Conservation (phyloP, 2,888 invertebrate genomes). For the Troides aeacus region DNA sequence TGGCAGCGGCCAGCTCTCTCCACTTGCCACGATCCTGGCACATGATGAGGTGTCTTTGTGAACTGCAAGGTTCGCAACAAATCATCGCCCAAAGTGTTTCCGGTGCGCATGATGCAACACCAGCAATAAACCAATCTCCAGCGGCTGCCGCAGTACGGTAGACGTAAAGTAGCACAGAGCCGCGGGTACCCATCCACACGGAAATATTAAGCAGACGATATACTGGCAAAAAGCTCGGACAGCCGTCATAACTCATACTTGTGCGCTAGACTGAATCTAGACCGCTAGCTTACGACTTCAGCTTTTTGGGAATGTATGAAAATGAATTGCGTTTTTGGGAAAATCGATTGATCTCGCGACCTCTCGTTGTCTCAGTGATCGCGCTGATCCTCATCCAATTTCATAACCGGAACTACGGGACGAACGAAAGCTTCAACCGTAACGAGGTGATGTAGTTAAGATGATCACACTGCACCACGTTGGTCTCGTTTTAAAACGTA, state of each 20-base stretch:
- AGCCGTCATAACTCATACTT: slow-evolving; percentile 24
- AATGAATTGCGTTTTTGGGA: slow-evolving; percentile 3
- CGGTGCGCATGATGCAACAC: slow-evolving; percentile 20
- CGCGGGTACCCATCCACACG: slow-evolving; percentile 15
- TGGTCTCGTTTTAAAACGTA: no score
- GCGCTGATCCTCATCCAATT: no score
- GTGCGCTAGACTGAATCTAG: slow-evolving; percentile 13
- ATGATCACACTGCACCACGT: no score
- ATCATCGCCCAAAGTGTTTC: slow-evolving; percentile 1
- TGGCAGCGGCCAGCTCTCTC: no score
- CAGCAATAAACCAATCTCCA: slow-evolving; percentile 20
- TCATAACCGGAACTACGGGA: no score
- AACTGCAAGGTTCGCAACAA: neutral
- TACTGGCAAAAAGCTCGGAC: slow-evolving; percentile 23
- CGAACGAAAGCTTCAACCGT: no score
- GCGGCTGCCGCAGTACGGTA: slow-evolving; percentile 28
- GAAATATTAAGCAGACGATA: slow-evolving; percentile 24
- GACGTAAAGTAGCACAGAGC: slow-evolving; percentile 16
- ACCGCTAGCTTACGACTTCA: slow-evolving; percentile 1
- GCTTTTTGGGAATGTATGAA: slow-evolving; percentile 3
- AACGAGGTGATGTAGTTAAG: no score
- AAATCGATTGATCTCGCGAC: neutral
- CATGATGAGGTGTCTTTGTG: neutral
- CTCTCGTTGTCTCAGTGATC: no score
- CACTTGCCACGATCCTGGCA: no score